Base-by-base conservation (phyloP, 2,888 invertebrate genomes). In the Caenorhabditis macrosperma region DNA sequence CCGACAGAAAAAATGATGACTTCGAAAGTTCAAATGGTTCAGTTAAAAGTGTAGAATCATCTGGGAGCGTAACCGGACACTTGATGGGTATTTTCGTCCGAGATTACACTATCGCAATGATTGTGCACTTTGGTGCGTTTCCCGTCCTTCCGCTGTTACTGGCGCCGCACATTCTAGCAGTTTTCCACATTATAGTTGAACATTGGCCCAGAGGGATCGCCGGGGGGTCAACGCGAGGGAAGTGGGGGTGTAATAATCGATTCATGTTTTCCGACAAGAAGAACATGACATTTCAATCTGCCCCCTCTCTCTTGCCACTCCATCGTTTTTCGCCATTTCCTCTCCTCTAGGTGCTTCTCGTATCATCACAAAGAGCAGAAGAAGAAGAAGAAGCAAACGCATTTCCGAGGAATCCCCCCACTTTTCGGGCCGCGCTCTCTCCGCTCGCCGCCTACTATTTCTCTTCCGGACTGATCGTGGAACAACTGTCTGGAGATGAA, bases 401-500 rank as follows among this genome's bases (percentile, higher is more conserved):
- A 48, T 72, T 72, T 64, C 63, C 54, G 48, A 48, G 72, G 57
- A 63, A 63, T 64, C 44, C 63, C 69, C 61, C 72, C 54, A 46
- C 26, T 60, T 63, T 55, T 33, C 17, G 20, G 26, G 48, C 48
- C 48, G 35, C 35, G 2, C 5, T 1, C 33, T 15, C 41, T 33
- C 17, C 35, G 15, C 17, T 10, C 28, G 35, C 12, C 12, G 9
- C n/a, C 10, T 7, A 24, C 10, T 57, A 46, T 54, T 46, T 71
- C 41, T 17, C 22, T 57, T 38, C 22, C 38, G 20, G 57, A n/a
- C 24, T 7, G 22, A 35, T 9, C 4, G 20, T n/a, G 20, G 72
- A 72, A 72, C 72, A 72, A 63, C 63, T 72, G 72, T 72, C 72
- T 72, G 46, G 28, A 28, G 15, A 41, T n/a, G n/a, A n/a, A n/a